Evolutionary conservation across 2,113 vertebrate species (phyloP).

Genomic region (Copsychus sechellarum): DNA sequence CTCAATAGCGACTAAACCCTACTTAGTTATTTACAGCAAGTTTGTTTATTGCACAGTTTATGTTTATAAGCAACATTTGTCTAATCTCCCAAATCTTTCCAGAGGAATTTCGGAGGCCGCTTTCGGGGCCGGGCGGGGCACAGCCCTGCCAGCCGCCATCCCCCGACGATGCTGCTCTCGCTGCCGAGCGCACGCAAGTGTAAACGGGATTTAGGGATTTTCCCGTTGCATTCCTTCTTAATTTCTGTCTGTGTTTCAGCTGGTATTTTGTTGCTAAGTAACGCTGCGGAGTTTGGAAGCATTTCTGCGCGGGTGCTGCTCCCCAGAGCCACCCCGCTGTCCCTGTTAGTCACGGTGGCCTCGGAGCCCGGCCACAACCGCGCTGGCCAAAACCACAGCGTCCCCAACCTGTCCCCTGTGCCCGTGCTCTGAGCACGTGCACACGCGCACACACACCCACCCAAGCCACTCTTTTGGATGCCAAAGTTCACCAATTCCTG

Average conservation of each 20-base stretch:
- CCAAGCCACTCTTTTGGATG: accelerated
- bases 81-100: slow-evolving; percentile 41
- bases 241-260: slow-evolving; percentile 31
- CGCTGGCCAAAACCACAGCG: accelerated
- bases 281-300: background rate
- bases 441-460: accelerated
- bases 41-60: slow-evolving; percentile 63
- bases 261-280: slow-evolving; percentile 45
- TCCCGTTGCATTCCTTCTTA: background rate
- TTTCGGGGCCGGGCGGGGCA: background rate
- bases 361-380: accelerated
- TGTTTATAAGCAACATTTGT: slow-evolving; percentile 58
- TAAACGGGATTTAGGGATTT: slow-evolving; percentile 37
- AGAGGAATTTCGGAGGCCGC: slow-evolving; percentile 43
- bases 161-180: background rate
- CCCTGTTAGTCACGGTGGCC: background rate
- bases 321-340: background rate
- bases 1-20: background rate
- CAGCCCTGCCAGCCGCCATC: background rate
- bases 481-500: slow-evolving; percentile 7
- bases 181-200: accelerated
- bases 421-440: background rate
- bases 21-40: slow-evolving; percentile 58
- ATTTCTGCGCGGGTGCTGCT: background rate
- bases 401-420: background rate